Conservation (phyloP, 2,888 invertebrate genomes). For the Tenthredo scrophulariae region DNA sequence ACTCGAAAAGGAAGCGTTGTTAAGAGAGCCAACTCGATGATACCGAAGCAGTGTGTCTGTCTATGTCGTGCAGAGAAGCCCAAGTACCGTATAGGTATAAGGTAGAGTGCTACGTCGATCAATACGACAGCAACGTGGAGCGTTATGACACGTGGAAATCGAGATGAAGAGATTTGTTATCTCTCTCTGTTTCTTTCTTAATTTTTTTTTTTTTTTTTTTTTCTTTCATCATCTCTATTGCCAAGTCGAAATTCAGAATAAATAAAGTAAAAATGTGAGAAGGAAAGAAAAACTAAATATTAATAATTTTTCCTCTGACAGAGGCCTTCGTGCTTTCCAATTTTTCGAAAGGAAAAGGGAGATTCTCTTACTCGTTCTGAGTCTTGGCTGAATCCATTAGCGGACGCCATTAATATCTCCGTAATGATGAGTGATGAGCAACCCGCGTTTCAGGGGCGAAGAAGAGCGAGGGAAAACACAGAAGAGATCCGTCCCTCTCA, state of each 20-base stretch:
- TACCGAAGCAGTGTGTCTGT: neutral
- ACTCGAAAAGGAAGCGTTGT: neutral
- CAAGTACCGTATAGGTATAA: neutral
- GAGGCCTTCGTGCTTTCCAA: conserved; percentile 65
- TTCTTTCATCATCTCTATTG: neutral
- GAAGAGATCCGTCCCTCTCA: conserved; percentile 57
- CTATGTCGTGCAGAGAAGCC: neutral
- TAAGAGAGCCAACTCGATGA: conserved; percentile 8
- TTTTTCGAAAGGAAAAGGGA: conserved; percentile 60
- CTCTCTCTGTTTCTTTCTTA: neutral
- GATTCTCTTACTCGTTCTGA: conserved; percentile 64
- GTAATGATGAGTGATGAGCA: conserved; percentile 75
- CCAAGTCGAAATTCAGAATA: neutral
- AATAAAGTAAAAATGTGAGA: neutral
- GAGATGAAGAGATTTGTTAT: conserved; percentile 10
- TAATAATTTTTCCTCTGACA: neutral
- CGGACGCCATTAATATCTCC: conserved; percentile 73
- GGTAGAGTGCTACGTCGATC: conserved; percentile 20
- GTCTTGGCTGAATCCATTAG: conserved; percentile 74
- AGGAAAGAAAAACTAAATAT: neutral
- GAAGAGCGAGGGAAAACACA: conserved; percentile 57
- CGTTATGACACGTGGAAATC: conserved; percentile 49
- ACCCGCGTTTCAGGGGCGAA: neutral
- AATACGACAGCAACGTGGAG: conserved; percentile 42
- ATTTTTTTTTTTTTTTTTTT: neutral